Conservation (phyloP, 2,888 invertebrate genomes). For the Physocephala rufipes region DNA sequence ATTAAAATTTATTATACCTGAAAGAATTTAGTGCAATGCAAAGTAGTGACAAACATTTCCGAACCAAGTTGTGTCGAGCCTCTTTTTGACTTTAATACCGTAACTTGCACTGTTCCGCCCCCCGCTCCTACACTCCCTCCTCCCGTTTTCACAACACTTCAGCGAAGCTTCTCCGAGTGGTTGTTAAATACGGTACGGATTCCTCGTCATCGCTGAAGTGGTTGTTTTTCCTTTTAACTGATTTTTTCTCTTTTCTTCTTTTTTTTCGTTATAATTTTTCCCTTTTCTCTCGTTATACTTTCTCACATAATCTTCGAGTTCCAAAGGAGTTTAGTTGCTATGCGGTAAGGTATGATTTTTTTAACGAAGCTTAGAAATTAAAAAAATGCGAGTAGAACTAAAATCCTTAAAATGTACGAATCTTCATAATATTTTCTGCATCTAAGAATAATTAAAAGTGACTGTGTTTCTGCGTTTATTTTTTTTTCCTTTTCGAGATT, state of each 20-base stretch:
- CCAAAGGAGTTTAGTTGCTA: background rate
- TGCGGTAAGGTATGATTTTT: background rate
- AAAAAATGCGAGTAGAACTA: too few species aligned
- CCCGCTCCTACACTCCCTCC: background rate
- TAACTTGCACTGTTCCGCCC: background rate
- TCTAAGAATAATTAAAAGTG: background rate
- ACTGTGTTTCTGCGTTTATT: background rate
- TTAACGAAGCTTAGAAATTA: too few species aligned
- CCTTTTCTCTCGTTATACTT: too few species aligned
- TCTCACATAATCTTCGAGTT: background rate
- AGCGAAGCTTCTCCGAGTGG: background rate
- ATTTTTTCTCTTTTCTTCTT: background rate
- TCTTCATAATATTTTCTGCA: background rate
- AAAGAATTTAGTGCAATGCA: conserved; percentile 2
- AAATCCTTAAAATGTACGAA: too few species aligned
- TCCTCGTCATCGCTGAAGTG: conserved; percentile 2
- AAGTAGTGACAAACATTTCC: background rate
- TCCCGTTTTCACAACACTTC: background rate
- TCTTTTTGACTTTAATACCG: too few species aligned
- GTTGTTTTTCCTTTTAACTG: conserved; percentile 2
- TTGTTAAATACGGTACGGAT: background rate
- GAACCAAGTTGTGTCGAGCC: background rate
- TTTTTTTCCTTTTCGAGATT: too few species aligned
- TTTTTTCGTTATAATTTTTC: background rate
- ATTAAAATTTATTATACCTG: conserved; percentile 3